Percentiles rank a stretch among this genome's conserved stretches.
These are phyloP conservation scores for Alligator mississippiensis DNA, from an alignment of 2,113 vertebrate genomes.

Conservation along the genomic window DNA sequence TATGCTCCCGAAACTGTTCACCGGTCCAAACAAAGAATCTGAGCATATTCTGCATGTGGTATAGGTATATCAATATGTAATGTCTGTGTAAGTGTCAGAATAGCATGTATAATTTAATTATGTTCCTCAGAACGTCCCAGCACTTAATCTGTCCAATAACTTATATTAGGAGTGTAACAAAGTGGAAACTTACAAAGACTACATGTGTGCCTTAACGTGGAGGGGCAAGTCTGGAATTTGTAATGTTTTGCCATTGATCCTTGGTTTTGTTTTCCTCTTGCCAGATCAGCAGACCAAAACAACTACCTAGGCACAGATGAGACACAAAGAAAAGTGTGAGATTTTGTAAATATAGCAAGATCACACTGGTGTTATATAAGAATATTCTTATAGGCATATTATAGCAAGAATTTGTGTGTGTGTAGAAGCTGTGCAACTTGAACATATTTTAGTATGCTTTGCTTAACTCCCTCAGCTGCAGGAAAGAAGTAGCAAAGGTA, in stretches of 20 bases:
- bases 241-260: background rate
- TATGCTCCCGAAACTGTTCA: background rate
- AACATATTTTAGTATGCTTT: background rate
- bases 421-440: background rate
- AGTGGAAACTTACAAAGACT: background rate
- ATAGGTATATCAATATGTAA: rapidly evolving
- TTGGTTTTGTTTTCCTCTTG: background rate
- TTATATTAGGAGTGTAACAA: no score
- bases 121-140: background rate
- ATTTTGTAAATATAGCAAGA: background rate
- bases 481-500: background rate
- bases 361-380: background rate
- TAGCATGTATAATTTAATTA: background rate
- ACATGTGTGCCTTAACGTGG: background rate
- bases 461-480: background rate
- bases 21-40: background rate
- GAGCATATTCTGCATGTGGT: background rate
- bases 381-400: background rate
- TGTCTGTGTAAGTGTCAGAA: background rate
- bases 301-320: background rate
- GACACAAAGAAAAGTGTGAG: background rate
- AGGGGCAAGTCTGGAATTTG: background rate
- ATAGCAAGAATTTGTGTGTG: background rate
- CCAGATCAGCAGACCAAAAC: background rate
- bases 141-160: no score